Conservation (phyloP, 1,140 invertebrate species). For the Helicoverpa zea region DNA sequence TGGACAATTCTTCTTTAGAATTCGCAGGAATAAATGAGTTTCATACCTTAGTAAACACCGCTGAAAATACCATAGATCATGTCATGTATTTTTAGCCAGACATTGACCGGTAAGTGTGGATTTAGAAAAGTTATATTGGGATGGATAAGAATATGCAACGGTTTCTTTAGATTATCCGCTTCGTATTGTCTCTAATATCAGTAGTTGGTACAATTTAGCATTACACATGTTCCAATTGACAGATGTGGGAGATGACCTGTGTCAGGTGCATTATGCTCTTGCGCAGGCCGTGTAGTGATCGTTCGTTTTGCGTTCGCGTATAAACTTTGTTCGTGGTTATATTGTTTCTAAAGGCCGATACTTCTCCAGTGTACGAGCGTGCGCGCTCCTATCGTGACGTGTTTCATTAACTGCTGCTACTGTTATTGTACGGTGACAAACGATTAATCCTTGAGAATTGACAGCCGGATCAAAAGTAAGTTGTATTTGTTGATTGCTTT, state of each 20-base stretch:
- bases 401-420: constrained; percentile 19
- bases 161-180: no score
- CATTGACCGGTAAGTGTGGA: constrained; percentile 1
- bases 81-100: constrained; percentile 15
- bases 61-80: neutral
- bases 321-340: constrained; percentile 20
- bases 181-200: no score
- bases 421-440: constrained; percentile 22
- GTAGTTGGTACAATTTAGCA: neutral
- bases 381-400: constrained; percentile 42
- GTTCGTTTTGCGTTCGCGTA: constrained; percentile 29
- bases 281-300: constrained; percentile 7
- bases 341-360: constrained; percentile 22
- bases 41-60: neutral
- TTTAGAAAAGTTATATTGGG: neutral
- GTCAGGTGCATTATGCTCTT: constrained; percentile 21
- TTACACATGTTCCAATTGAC: neutral
- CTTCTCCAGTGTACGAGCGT: constrained; percentile 39
- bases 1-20: neutral
- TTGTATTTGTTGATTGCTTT: constrained; percentile 2
- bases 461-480: constrained; percentile 29
- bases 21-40: neutral
- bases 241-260: constrained; percentile 11
- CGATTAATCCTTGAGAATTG: constrained; percentile 3
- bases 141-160: neutral